Evolutionary conservation across 2,888 invertebrate species (phyloP).

Genomic region (Scaptomyza parva): DNA sequence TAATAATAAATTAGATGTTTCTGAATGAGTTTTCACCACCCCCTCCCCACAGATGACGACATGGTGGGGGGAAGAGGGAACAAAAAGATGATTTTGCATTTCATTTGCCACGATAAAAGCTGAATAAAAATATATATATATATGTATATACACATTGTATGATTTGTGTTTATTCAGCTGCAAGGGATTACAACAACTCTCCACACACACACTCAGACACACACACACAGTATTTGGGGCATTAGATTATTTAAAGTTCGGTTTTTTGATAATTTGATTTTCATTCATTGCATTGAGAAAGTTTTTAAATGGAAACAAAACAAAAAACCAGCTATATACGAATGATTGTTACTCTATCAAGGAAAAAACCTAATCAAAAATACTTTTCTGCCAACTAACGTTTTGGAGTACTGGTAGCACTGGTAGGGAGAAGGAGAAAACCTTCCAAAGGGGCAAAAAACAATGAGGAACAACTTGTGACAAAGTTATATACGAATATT

Average conservation of each 20-base stretch:
- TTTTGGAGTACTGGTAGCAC: constrained; percentile 33
- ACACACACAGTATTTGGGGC: background rate
- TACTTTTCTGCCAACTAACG: constrained; percentile 16
- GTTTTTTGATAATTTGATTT: background rate
- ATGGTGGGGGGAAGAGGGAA: background rate
- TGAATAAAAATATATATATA: background rate
- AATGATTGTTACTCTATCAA: no score
- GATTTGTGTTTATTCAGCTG: background rate
- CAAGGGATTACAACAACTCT: background rate
- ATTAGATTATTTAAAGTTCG: background rate
- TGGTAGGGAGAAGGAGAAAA: no score
- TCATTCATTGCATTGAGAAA: background rate
- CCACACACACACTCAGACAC: no score
- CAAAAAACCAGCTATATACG: no score
- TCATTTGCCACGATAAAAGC: constrained; percentile 27
- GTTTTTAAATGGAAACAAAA: no score
- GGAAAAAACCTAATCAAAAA: no score
- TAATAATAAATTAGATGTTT: constrained; percentile 71
- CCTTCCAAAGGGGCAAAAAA: background rate
- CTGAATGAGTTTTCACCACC: constrained; percentile 11
- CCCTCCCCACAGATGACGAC: background rate
- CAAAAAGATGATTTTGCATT: constrained; percentile 28
- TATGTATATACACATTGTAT: no score
- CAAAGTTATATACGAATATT: no score
- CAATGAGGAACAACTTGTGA: no score